A percentile compares a stretch with the other conserved stretches of the same genome.
phyloP scores from a whole-genome alignment of 2,888 invertebrate species.

The Macropis europaea region DNA sequence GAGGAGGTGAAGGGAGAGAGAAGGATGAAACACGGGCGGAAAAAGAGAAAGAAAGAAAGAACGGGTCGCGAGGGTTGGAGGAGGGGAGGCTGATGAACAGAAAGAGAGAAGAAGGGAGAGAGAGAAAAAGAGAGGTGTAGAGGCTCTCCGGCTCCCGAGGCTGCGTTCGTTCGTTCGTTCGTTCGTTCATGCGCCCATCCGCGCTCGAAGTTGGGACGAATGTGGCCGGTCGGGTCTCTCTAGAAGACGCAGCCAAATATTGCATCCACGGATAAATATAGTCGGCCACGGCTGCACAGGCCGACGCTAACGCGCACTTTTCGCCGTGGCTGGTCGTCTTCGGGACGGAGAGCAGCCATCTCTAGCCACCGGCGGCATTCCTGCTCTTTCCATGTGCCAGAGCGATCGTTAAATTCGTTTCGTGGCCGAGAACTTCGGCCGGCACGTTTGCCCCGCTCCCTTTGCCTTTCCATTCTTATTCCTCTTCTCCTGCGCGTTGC shows the following conservation, averaged over 20 bases:
- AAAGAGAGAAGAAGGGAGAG: neutral
- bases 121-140: constrained; percentile 45
- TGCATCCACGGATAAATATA: constrained; percentile 76
- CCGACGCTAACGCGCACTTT: constrained; percentile 59
- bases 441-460: constrained; percentile 48
- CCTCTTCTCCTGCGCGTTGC: neutral
- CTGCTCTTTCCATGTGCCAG: constrained; percentile 63
- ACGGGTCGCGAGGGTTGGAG: too few relatives aligned
- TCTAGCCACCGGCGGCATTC: constrained; percentile 62
- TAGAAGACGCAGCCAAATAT: constrained; percentile 74
- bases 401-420: constrained; percentile 68
- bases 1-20: constrained; percentile 3
- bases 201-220: constrained; percentile 64
- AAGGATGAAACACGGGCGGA: constrained; percentile 5
- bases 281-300: constrained; percentile 66
- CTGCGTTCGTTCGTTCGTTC: constrained; percentile 59
- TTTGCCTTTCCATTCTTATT: constrained; percentile 16
- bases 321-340: constrained; percentile 55
- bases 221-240: constrained; percentile 61
- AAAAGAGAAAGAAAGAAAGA: too few relatives aligned
- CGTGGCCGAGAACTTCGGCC: constrained; percentile 66
- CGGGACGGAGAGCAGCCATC: constrained; percentile 57
- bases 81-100: too few relatives aligned
- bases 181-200: constrained; percentile 65
- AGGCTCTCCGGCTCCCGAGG: constrained; percentile 52